These are phyloP conservation scores for Ibycter americanus DNA, from an alignment of 2,797 vertebrate genomes.

Conservation along the genomic window DNA sequence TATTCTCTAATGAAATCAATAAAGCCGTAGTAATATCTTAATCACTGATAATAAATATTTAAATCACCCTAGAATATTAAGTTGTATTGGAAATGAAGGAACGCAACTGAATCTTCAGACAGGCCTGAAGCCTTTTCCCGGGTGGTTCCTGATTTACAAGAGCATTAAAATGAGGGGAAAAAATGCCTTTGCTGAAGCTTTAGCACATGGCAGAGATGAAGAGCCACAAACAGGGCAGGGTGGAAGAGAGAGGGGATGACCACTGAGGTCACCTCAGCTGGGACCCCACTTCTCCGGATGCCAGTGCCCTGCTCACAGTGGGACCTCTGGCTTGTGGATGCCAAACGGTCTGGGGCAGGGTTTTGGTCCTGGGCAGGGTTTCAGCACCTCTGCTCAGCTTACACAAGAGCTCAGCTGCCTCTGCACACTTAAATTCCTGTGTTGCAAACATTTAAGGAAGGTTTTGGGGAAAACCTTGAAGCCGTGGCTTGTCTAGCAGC, in stretches of 20 bases:
- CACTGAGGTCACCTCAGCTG: neutral
- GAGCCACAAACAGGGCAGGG: neutral
- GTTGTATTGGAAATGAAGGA: neutral
- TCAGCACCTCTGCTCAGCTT: neutral
- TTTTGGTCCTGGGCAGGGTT: neutral
- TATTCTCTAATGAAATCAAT: conserved; percentile 15
- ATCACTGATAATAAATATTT: neutral
- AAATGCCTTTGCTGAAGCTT: neutral
- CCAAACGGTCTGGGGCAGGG: neutral
- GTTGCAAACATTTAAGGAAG: neutral
- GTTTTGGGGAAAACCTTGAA: neutral
- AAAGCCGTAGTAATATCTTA: neutral
- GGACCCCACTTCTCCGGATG: neutral
- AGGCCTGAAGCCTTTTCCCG: neutral
- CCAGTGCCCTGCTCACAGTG: neutral
- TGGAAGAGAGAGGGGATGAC: neutral
- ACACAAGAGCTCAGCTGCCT: neutral
- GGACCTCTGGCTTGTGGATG: accelerated
- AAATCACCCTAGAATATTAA: neutral
- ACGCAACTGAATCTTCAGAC: neutral
- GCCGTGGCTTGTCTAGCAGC: neutral
- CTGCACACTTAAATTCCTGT: neutral
- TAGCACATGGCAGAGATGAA: neutral
- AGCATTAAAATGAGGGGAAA: neutral
- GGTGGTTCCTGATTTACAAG: neutral